A percentile compares a stretch with the other conserved stretches of the same genome.
These are phyloP conservation scores for Dicyrtoma fusca DNA, from an alignment of 2,888 invertebrate genomes.

Conservation along the genomic window DNA sequence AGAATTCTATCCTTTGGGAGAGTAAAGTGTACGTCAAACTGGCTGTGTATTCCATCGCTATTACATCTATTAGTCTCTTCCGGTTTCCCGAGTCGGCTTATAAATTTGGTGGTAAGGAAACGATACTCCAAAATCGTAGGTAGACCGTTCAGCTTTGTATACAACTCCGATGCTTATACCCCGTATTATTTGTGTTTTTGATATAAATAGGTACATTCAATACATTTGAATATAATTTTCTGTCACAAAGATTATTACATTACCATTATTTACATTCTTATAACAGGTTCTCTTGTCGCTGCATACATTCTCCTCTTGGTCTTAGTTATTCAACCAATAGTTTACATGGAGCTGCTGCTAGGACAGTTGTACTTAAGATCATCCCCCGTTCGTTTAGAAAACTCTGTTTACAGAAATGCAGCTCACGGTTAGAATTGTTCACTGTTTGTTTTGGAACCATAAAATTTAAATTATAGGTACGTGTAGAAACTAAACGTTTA, in stretches of 20 bases:
- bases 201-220: too few species aligned
- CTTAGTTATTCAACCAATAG: slow-evolving; percentile 8
- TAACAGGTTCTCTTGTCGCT: not conserved
- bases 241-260: too few species aligned
- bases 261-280: too few species aligned
- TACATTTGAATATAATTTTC: too few species aligned
- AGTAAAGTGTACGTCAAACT: not conserved
- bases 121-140: too few species aligned
- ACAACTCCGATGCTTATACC: too few species aligned
- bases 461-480: too few species aligned
- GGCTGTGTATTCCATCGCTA: slow-evolving; percentile 1
- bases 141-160: too few species aligned
- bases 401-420: not conserved
- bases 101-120: slow-evolving; percentile 11
- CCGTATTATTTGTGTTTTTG: too few species aligned
- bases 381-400: not conserved
- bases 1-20: not conserved
- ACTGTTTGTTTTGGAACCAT: too few species aligned
- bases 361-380: slow-evolving; percentile 12
- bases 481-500: too few species aligned
- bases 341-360: slow-evolving; percentile 14
- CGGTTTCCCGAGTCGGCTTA: slow-evolving; percentile 8
- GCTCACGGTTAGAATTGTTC: too few species aligned
- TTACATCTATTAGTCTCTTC: not conserved
- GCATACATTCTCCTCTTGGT: slow-evolving; percentile 1